Evolutionary conservation across 2,113 vertebrate species (phyloP).

Genomic region (Telmatochromis bifrenatus): DNA sequence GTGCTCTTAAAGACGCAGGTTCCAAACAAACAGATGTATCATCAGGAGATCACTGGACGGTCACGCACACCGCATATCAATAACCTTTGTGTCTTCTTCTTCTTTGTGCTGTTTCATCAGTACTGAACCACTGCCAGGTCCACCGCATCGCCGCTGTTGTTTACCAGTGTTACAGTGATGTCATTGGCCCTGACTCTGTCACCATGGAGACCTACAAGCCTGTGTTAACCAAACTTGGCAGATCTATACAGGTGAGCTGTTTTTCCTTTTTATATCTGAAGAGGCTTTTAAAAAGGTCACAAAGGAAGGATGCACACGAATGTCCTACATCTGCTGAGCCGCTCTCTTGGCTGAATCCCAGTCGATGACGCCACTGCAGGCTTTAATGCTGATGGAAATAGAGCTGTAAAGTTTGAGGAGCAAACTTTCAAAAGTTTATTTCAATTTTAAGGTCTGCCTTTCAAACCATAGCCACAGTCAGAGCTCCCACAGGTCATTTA

Average conservation of each 20-base stretch:
- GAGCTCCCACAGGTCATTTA: neutral
- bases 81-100: neutral
- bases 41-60: neutral
- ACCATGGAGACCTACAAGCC: conserved; percentile 84
- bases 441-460: neutral
- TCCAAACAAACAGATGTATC: neutral
- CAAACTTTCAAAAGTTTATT: neutral
- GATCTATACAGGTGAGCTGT: conserved; percentile 77
- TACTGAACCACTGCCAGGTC: conserved; percentile 88
- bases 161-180: conserved; percentile 88
- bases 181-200: conserved; percentile 78
- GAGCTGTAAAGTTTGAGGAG: neutral
- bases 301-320: neutral
- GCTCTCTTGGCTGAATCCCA: neutral
- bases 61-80: neutral
- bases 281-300: neutral
- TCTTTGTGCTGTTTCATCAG: conserved; percentile 58
- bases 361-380: neutral
- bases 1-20: neutral
- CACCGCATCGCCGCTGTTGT: conserved; percentile 77
- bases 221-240: conserved; percentile 69
- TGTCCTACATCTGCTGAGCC: neutral
- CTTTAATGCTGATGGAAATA: neutral
- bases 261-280: neutral
- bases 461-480: neutral